A percentile compares a stretch with the other conserved stretches of the same genome.
Conservation (phyloP, 2,888 invertebrate genomes). For the Apodemia zela region DNA sequence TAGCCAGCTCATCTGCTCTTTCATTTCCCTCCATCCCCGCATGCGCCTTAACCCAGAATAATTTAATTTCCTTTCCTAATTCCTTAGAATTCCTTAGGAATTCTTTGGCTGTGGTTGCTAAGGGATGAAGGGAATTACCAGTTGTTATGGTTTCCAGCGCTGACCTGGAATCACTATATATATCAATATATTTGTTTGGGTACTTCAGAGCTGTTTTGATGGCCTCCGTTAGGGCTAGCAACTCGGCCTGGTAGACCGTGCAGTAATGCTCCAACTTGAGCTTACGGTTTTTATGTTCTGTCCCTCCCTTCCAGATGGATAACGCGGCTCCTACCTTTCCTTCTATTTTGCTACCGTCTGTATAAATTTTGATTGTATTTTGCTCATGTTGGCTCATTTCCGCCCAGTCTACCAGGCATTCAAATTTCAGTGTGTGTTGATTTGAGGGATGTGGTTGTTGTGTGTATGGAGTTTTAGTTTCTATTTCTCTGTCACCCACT, state of each 20-base stretch:
- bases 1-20: slow-evolving; percentile 22
- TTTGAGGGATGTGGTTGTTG: neutral
- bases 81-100: neutral
- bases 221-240: neutral
- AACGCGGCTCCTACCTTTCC: slow-evolving; percentile 7
- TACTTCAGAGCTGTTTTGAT: neutral
- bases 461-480: neutral
- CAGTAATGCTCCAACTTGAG: slow-evolving; percentile 2
- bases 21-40: slow-evolving; percentile 24
- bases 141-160: neutral
- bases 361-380: neutral
- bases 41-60: slow-evolving; percentile 26
- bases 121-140: neutral
- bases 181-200: neutral
- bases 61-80: neutral
- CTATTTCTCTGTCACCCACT: neutral
- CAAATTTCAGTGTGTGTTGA: neutral
- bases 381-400: neutral
- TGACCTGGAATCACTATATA: neutral
- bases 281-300: neutral
- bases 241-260: slow-evolving; percentile 17
- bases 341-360: slow-evolving; percentile 14
- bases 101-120: neutral
- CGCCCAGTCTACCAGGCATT: neutral
- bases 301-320: slow-evolving; percentile 20